phyloP scores from a whole-genome alignment of 2,888 invertebrate species.

The Pelosia muscerda region DNA sequence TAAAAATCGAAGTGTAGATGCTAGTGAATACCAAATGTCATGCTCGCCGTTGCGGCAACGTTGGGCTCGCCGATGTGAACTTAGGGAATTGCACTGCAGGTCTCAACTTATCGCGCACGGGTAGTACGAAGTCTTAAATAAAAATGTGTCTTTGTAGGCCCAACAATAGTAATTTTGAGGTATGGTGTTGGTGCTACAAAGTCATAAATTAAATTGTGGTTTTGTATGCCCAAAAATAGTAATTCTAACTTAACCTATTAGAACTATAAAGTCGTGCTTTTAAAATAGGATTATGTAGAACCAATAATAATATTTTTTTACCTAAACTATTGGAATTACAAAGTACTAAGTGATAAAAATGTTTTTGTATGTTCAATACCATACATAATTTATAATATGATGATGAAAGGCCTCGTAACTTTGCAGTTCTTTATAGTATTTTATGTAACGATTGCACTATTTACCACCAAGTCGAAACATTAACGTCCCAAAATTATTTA shows the following conservation, averaged over 20 bases:
- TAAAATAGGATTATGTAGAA: background rate
- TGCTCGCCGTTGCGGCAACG: too few species aligned
- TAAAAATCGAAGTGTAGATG: too few species aligned
- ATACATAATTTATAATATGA: conserved; percentile 13
- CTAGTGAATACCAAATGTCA: too few species aligned
- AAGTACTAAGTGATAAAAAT: background rate
- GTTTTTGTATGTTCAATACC: conserved; percentile 15
- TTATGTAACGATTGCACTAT: conserved; percentile 20
- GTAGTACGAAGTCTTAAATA: conserved; percentile 23
- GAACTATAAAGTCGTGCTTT: conserved; percentile 1
- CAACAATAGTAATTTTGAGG: conserved; percentile 3
- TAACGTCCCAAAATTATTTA: background rate
- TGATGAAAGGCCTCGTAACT: conserved; percentile 17
- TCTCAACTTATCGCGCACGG: too few species aligned
- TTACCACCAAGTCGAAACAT: background rate
- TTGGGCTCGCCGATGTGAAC: too few species aligned
- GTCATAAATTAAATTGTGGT: conserved; percentile 21
- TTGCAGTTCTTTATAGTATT: conserved; percentile 24
- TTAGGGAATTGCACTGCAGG: too few species aligned
- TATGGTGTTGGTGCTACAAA: conserved; percentile 27
- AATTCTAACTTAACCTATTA: conserved; percentile 16
- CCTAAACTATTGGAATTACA: background rate
- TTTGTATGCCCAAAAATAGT: conserved; percentile 24
- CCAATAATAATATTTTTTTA: background rate
- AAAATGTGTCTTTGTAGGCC: conserved; percentile 24